Conservation (phyloP, 2,888 invertebrate genomes). For the Tipula helvola region DNA sequence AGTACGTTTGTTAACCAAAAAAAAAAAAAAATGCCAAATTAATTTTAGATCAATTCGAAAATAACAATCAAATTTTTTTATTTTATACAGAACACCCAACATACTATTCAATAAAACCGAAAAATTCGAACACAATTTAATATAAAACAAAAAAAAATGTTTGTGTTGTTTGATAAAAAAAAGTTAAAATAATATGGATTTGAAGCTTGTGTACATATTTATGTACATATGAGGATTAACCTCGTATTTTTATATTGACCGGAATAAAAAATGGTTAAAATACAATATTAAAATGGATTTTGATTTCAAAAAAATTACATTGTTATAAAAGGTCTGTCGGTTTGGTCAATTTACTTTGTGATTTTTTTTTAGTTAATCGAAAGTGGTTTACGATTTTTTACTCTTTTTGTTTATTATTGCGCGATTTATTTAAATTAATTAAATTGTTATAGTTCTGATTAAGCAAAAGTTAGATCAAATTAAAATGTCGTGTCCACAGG, state of each 20-base stretch:
- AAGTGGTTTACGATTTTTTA: background rate
- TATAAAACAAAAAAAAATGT: background rate
- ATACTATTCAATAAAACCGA: background rate
- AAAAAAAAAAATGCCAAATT: background rate
- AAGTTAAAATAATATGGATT: background rate
- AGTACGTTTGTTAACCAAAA: background rate
- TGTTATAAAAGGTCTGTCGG: no score
- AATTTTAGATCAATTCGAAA: background rate
- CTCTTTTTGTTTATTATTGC: background rate
- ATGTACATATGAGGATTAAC: no score
- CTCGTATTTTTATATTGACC: no score
- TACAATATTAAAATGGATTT: no score
- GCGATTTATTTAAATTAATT: background rate
- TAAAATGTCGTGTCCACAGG: no score
- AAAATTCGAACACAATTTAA: background rate
- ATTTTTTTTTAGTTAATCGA: background rate
- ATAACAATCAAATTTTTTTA: background rate
- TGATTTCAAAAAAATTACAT: no score
- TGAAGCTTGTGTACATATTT: no score
- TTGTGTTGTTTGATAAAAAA: background rate
- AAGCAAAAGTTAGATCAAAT: no score
- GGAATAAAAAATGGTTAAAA: no score
- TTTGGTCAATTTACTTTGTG: no score
- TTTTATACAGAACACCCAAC: background rate
- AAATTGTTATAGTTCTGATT: no score